Conservation (phyloP, 2,113 vertebrate genomes). For the Athene cunicularia region DNA sequence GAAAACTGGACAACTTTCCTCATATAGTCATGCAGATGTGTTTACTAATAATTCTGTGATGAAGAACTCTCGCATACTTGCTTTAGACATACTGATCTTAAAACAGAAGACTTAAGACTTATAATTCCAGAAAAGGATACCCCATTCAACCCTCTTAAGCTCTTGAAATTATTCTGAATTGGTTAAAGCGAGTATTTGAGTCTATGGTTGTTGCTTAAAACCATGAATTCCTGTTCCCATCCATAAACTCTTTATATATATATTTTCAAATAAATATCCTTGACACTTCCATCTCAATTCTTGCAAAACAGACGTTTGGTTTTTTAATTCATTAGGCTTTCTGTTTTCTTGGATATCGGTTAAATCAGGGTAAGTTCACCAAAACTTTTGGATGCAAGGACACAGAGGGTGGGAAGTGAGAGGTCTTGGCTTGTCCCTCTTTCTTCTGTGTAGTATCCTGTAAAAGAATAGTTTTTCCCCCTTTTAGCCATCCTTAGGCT, state of each 20-base stretch:
- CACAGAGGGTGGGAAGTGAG: neutral
- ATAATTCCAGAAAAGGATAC: neutral
- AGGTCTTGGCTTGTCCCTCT: neutral
- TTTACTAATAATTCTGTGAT: neutral
- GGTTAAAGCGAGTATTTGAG: neutral
- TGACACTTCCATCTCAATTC: neutral
- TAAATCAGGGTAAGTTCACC: neutral
- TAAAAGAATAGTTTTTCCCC: neutral
- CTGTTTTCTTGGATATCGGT: neutral
- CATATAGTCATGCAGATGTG: no score
- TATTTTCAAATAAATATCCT: neutral
- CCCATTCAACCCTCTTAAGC: no score
- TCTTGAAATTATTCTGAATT: neutral
- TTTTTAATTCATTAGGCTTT: neutral
- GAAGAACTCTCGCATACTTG: neutral
- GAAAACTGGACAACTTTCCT: neutral
- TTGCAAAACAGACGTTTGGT: neutral
- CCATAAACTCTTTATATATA: neutral
- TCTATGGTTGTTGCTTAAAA: neutral
- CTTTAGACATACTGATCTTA: neutral
- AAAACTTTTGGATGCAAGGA: neutral
- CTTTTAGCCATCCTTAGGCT: rapidly evolving
- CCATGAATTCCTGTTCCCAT: neutral
- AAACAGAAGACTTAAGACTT: neutral
- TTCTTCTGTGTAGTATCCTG: neutral